phyloP scores from a whole-genome alignment of 2,888 invertebrate genomes.

The Pycnomerus fuliginosus region DNA sequence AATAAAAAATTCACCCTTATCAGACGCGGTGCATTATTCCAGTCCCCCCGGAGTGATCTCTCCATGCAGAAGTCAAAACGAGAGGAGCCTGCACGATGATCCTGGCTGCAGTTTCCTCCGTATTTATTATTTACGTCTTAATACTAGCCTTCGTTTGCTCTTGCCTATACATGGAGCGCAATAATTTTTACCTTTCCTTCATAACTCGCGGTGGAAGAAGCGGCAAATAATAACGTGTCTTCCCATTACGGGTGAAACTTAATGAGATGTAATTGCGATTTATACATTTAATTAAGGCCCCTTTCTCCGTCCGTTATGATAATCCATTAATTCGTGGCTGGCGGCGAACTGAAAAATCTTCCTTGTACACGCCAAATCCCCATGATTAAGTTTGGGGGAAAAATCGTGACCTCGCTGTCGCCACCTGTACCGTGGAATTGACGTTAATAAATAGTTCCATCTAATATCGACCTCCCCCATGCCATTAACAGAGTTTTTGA shows the following conservation, averaged over 20 bases:
- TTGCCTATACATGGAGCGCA: slow-evolving; percentile 7
- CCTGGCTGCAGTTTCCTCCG: slow-evolving; percentile 17
- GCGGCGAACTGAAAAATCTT: slow-evolving; percentile 3
- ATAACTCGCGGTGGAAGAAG: slow-evolving; percentile 5
- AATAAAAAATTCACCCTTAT: slow-evolving; percentile 51
- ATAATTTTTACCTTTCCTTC: slow-evolving; percentile 12
- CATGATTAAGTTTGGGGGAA: slow-evolving; percentile 4
- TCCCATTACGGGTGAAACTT: slow-evolving; percentile 8
- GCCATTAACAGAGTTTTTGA: slow-evolving; percentile 34
- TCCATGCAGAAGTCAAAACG: slow-evolving; percentile 28
- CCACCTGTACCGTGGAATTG: slow-evolving; percentile 15
- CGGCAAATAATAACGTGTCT: slow-evolving; percentile 10
- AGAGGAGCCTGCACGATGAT: no score
- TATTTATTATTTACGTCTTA: slow-evolving; percentile 14
- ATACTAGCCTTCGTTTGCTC: slow-evolving; percentile 8
- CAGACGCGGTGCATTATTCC: slow-evolving; percentile 45
- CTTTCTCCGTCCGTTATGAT: slow-evolving; percentile 1
- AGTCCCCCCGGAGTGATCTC: slow-evolving; percentile 34
- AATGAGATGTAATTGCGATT: slow-evolving; percentile 17
- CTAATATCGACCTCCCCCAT: slow-evolving; percentile 21
- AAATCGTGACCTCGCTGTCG: slow-evolving; percentile 5
- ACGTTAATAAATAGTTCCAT: slow-evolving; percentile 34
- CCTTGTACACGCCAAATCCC: slow-evolving; percentile 1
- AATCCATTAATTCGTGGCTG: slow-evolving; percentile 5
- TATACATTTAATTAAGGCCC: slow-evolving; percentile 10